Evolutionary conservation across 2,113 vertebrate species (phyloP).

Genomic region (Centrocercus urophasianus): DNA sequence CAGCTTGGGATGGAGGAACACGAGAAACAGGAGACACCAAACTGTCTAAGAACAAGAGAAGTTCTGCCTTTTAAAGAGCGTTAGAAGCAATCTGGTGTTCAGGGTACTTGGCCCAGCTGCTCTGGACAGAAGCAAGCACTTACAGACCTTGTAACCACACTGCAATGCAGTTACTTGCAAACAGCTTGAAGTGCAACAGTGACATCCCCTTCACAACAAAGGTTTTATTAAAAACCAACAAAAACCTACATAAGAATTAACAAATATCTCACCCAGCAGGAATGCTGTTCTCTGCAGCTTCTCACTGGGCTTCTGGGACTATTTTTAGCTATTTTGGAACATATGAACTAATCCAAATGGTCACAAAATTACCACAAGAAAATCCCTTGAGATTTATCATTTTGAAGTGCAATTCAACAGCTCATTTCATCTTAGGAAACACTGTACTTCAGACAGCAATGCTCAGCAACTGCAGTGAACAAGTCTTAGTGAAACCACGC

Average conservation of each 20-base stretch:
- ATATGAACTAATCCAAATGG: neutral
- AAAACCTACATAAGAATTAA: neutral
- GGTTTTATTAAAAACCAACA: neutral
- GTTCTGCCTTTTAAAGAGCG: neutral
- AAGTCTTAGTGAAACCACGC: neutral
- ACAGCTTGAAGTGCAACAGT: neutral
- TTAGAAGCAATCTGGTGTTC: neutral
- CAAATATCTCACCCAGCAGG: neutral
- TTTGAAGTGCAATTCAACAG: neutral
- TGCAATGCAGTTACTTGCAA: neutral
- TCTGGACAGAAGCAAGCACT: neutral
- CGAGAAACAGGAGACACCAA: neutral
- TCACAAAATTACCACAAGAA: constrained; percentile 24
- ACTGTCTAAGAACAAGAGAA: neutral
- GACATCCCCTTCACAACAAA: neutral
- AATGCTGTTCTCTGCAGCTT: neutral
- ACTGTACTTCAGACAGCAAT: neutral
- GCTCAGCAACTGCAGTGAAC: neutral
- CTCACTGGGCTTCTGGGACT: neutral
- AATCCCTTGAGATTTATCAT: neutral
- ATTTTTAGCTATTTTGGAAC: constrained; percentile 26
- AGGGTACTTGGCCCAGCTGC: neutral
- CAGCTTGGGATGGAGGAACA: neutral
- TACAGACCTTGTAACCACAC: neutral
- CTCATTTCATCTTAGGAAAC: neutral